Evolutionary conservation across 2,888 invertebrate genomes (phyloP).

Genomic region (Terebella lapidaria): DNA sequence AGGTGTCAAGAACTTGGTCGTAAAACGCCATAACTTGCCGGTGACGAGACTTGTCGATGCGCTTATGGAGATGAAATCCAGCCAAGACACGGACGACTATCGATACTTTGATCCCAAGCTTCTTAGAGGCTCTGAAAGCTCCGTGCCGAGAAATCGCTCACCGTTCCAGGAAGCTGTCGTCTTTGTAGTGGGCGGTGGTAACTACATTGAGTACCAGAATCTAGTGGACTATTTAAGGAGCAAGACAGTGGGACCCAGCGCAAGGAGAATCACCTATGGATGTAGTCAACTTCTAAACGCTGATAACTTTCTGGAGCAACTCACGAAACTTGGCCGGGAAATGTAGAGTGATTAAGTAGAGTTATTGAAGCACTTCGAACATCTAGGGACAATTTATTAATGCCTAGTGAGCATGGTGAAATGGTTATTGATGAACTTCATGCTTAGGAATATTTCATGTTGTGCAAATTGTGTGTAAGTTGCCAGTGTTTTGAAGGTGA

Average conservation of each 20-base stretch:
- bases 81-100: slow-evolving; percentile 78
- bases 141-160: slow-evolving; percentile 42
- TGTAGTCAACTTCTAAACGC: slow-evolving; percentile 91
- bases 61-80: slow-evolving; percentile 73
- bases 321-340: too few relatives aligned
- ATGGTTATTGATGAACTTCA: too few relatives aligned
- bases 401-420: too few relatives aligned
- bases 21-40: slow-evolving; percentile 86
- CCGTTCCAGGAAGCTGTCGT: slow-evolving; percentile 53
- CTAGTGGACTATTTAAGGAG: slow-evolving; percentile 71
- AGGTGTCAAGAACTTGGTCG: slow-evolving; percentile 96
- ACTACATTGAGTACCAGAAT: slow-evolving; percentile 99
- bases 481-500: too few relatives aligned
- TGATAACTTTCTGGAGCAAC: slow-evolving; percentile 89
- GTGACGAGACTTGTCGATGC: slow-evolving; percentile 89
- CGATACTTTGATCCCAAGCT: slow-evolving; percentile 94
- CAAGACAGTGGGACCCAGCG: slow-evolving; percentile 8
- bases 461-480: too few relatives aligned
- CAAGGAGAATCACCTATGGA: slow-evolving; percentile 86
- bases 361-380: too few relatives aligned
- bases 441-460: too few relatives aligned
- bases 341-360: too few relatives aligned
- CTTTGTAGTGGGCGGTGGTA: slow-evolving; percentile 63
- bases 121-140: slow-evolving; percentile 60
- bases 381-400: too few relatives aligned